These are phyloP conservation scores for Telmatochromis sp. DNA, from an alignment of 2,113 vertebrate species.

Conservation along the genomic window DNA sequence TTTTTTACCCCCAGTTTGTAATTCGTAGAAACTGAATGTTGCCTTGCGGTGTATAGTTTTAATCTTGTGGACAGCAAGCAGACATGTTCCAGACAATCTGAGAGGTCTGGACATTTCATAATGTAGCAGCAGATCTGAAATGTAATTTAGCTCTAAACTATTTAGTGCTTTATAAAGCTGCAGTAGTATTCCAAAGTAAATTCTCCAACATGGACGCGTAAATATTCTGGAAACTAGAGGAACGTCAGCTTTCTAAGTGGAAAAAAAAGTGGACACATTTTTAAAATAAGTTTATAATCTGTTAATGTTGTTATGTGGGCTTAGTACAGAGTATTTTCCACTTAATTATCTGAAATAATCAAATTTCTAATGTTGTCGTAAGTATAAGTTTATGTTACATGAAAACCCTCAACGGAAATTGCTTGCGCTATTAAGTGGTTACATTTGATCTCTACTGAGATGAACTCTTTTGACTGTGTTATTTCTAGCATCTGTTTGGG, in stretches of 20 bases:
- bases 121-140: neutral
- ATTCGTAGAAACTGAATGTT: neutral
- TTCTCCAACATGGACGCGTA: neutral
- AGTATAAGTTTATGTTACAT: neutral
- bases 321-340: neutral
- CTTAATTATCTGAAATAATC: neutral
- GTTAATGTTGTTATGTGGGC: neutral
- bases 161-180: neutral
- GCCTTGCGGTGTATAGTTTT: neutral
- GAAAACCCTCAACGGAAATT: neutral
- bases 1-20: neutral
- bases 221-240: neutral
- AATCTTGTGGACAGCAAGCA: neutral
- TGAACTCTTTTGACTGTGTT: neutral
- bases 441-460: neutral
- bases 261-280: neutral
- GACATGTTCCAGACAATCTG: neutral
- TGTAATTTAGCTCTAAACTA: neutral
- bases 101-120: neutral
- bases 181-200: neutral
- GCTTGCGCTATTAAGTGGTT: neutral
- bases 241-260: neutral
- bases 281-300: neutral
- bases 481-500: conserved; percentile 18
- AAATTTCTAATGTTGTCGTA: neutral